Evolutionary conservation across 2,113 vertebrate genomes (phyloP).

Genomic region (Bubalus kerabau): DNA sequence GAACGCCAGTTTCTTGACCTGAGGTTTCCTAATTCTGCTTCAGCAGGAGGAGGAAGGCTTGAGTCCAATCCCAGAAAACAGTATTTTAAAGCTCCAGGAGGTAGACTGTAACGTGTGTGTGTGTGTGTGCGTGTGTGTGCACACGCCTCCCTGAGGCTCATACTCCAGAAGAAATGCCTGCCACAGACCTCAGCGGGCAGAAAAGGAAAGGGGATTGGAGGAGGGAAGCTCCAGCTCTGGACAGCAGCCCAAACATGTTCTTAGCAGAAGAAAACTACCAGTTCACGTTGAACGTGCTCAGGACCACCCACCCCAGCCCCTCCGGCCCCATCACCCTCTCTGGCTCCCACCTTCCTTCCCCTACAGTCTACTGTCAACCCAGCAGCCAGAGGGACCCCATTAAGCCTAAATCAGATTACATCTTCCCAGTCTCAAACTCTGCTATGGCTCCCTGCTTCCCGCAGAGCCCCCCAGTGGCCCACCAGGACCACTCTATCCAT

Average conservation of each 20-base stretch:
- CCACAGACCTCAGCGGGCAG: constrained; percentile 72
- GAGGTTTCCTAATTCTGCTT: background rate
- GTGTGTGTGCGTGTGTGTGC: accelerated
- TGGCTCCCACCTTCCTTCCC: background rate
- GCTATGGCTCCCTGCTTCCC: background rate
- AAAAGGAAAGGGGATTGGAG: constrained; percentile 72
- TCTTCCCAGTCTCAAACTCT: background rate
- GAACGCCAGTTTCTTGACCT: background rate
- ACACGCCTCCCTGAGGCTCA: constrained; percentile 45
- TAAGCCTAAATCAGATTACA: background rate
- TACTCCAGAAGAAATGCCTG: constrained; percentile 75
- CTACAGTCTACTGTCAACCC: background rate
- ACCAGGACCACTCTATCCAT: background rate
- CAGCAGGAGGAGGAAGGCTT: background rate
- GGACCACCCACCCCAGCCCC: background rate
- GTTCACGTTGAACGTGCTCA: background rate
- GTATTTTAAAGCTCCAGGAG: background rate
- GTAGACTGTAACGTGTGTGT: no score
- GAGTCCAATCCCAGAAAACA: no score
- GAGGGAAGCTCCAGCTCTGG: constrained; percentile 60
- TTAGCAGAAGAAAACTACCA: constrained; percentile 73
- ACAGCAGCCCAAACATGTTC: constrained; percentile 68
- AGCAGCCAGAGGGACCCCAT: background rate
- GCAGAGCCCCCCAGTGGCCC: background rate
- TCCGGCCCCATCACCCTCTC: background rate